These are phyloP conservation scores for Mustela erminea DNA, from an alignment of 2,797 vertebrate genomes.

Conservation along the genomic window DNA sequence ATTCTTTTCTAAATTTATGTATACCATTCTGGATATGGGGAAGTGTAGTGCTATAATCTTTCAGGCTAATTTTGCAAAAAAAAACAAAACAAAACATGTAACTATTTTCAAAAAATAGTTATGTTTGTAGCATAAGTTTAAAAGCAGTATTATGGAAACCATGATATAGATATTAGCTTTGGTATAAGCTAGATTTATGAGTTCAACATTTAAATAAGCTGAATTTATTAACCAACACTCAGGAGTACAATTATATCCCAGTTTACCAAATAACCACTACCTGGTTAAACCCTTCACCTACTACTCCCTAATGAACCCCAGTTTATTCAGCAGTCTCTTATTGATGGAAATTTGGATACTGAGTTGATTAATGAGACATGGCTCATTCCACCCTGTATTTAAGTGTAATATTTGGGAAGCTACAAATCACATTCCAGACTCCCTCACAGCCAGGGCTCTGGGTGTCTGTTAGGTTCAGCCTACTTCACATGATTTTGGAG, in stretches of 20 bases:
- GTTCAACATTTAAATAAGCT: conserved; percentile 52
- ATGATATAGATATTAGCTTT: conserved; percentile 20
- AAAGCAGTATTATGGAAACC: conserved; percentile 59
- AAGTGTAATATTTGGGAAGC: conserved; percentile 13
- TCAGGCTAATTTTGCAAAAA: conserved; percentile 51
- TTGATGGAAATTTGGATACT: background rate
- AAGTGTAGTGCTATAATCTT: conserved; percentile 2
- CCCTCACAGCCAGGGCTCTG: background rate
- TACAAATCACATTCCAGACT: conserved; percentile 10
- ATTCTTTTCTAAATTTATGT: conserved; percentile 47
- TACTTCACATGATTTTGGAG: background rate
- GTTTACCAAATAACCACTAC: background rate
- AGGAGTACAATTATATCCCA: conserved; percentile 18
- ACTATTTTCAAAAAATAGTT: conserved; percentile 50
- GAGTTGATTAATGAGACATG: background rate
- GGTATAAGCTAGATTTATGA: conserved; percentile 37
- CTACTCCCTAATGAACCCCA: background rate
- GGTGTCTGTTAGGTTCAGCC: background rate
- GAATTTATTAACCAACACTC: conserved; percentile 44
- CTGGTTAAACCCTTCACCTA: conserved; percentile 14
- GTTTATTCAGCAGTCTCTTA: conserved; percentile 28
- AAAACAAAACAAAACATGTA: conserved; percentile 29
- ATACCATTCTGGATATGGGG: conserved; percentile 1
- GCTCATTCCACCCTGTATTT: background rate
- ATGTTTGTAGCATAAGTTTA: conserved; percentile 19